phyloP scores from a whole-genome alignment of 1,140 invertebrate genomes.

The Andricus grossulariae region DNA sequence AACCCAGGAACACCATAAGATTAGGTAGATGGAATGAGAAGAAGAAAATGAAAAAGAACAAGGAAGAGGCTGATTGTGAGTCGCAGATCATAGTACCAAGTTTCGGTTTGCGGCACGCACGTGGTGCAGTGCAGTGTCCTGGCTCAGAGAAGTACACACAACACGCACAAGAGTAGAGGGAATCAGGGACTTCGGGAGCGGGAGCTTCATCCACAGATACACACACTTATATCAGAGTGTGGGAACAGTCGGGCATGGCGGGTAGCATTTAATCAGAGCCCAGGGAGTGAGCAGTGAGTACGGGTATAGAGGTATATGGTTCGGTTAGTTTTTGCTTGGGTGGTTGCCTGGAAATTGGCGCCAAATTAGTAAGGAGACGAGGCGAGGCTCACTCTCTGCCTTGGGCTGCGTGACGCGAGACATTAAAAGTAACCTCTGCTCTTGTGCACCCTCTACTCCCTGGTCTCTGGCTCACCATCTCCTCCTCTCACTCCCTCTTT shows the following conservation, averaged over 20 bases:
- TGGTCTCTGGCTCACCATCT: constrained; percentile 36
- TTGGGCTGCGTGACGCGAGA: constrained; percentile 56
- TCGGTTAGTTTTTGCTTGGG: constrained; percentile 76
- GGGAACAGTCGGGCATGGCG: constrained; percentile 66
- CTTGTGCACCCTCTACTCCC: constrained; percentile 37
- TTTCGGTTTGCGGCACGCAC: constrained; percentile 24
- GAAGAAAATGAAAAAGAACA: constrained; percentile 42
- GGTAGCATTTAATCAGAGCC: constrained; percentile 76
- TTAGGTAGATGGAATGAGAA: constrained; percentile 41
- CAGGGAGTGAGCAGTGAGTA: constrained; percentile 56
- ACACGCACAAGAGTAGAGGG: constrained; percentile 45
- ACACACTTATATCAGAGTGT: constrained; percentile 62
- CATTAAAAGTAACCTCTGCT: constrained; percentile 33
- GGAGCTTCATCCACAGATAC: constrained; percentile 53
- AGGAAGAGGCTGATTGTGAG: constrained; percentile 38
- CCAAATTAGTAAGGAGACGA: constrained; percentile 77
- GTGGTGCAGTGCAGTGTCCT: constrained; percentile 47
- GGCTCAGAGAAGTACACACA: constrained; percentile 44
- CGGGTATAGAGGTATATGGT: constrained; percentile 71
- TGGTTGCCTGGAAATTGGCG: constrained; percentile 76
- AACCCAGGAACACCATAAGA: constrained; percentile 41
- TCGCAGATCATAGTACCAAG: constrained; percentile 52
- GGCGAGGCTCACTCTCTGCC: constrained; percentile 63
- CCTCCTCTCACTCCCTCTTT: constrained; percentile 40
- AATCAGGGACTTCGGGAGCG: constrained; percentile 14